Evolutionary conservation across 2,888 invertebrate species (phyloP), one percentile per base, ranked within the genome.

Genomic region (Tiphia femorata): DNA sequence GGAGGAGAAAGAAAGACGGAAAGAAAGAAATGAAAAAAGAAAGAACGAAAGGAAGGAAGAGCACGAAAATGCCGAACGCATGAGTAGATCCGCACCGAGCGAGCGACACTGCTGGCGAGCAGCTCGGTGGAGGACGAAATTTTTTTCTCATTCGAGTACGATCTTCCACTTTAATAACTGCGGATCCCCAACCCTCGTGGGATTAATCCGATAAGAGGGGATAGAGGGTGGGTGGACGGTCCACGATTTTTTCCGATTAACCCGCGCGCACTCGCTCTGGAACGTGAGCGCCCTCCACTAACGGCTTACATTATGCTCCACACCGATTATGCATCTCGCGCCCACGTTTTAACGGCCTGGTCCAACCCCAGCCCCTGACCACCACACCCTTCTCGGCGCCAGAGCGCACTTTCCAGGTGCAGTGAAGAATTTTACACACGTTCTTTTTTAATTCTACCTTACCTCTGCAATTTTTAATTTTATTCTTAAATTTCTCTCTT

Each of bases 221-320:
- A n/a, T n/a, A n/a, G n/a, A n/a, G n/a, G n/a, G n/a, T n/a, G n/a
- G n/a, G n/a, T n/a, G n/a, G n/a, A n/a, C n/a, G n/a, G n/a, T n/a
- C n/a, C 41, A 49, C 41, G 42, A 63, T 63, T 52, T 55, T 50
- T 51, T 58, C 37, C 48, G 29, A 55, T 55, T 55, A 59, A 52
- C n/a, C n/a, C n/a, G n/a, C n/a, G n/a, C n/a, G n/a, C n/a, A n/a
- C 49, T 37, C 51, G 49, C 48, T 49, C 20, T 47, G 14, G 14
- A 27, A 8, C 29, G 3, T n/a, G n/a, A n/a, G n/a, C n/a, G n/a
- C n/a, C n/a, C n/a, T n/a, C n/a, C n/a, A n/a, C n/a, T 23, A 50
- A 30, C 47, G 37, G 49, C 30, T 50, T 29, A 27, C 49, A 41
- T 46, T 51, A 59, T 48, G 49, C 27, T 21, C 7, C 37, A 1